Percentiles rank a stretch among this genome's conserved stretches.
These are phyloP conservation scores for Plusia festucae DNA, from an alignment of 2,888 invertebrate genomes.

Conservation along the genomic window DNA sequence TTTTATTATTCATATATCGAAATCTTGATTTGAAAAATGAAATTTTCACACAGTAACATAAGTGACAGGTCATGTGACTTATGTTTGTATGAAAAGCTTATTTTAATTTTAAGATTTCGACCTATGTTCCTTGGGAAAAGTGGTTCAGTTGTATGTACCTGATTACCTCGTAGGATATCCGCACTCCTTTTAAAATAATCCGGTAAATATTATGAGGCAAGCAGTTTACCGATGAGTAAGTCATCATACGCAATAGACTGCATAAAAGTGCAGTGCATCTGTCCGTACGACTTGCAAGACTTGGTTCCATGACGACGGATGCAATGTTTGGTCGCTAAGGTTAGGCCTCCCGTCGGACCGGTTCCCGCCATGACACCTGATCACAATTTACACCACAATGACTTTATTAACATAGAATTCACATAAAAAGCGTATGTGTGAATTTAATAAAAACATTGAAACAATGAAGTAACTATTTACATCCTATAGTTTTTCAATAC, in stretches of 20 bases:
- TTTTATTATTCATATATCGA: no score
- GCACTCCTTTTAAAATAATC: no score
- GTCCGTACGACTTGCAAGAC: slow-evolving; percentile 5
- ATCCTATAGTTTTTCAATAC: slow-evolving; percentile 1
- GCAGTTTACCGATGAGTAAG: background rate
- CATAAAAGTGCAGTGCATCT: slow-evolving; percentile 21
- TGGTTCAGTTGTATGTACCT: no score
- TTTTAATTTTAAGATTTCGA: no score
- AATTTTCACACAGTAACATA: no score
- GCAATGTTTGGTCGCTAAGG: slow-evolving; percentile 27
- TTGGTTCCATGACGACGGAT: slow-evolving; percentile 28
- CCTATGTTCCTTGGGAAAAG: no score
- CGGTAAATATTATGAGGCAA: no score
- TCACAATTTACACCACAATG: slow-evolving; percentile 29
- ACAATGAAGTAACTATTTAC: slow-evolving; percentile 5
- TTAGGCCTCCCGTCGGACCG: slow-evolving; percentile 34
- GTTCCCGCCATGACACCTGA: slow-evolving; percentile 33
- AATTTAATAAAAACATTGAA: slow-evolving; percentile 14
- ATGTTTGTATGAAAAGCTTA: no score
- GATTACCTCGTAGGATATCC: no score
- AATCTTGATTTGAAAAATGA: no score
- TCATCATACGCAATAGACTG: background rate
- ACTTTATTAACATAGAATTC: slow-evolving; percentile 30
- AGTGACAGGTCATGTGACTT: no score
- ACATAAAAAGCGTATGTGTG: slow-evolving; percentile 14